Conservation (phyloP, 2,797 vertebrate species). For the Sebastes jordani region DNA sequence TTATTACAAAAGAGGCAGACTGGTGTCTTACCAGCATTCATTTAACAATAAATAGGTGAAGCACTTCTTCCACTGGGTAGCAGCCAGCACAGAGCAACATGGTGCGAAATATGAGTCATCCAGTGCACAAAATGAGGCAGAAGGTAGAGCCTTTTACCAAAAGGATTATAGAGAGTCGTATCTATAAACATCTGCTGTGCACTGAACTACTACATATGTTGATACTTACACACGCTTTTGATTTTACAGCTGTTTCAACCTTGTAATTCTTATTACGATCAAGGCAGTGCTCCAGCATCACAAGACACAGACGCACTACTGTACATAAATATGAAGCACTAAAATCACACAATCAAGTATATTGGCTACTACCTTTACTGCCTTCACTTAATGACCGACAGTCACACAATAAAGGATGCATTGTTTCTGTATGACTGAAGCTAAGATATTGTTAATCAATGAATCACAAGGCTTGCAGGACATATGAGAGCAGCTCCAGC, state of each 20-base stretch:
- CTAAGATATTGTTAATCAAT: slow-evolving; percentile 2
- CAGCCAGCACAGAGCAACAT: background rate
- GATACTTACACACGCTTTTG: slow-evolving; percentile 2
- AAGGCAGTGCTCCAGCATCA: background rate
- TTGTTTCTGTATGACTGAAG: background rate
- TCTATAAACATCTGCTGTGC: background rate
- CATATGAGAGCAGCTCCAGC: background rate
- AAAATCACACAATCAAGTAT: background rate
- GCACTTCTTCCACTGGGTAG: background rate
- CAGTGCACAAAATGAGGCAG: background rate
- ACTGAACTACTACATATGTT: slow-evolving; percentile 2
- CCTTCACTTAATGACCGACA: background rate
- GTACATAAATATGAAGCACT: slow-evolving; percentile 19
- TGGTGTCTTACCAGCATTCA: background rate
- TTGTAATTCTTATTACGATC: slow-evolving; percentile 10
- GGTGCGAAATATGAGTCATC: background rate
- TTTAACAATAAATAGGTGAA: slow-evolving; percentile 3
- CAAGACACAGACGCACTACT: background rate
- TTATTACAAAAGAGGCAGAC: background rate
- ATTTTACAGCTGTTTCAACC: slow-evolving; percentile 13
- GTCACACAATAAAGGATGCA: background rate
- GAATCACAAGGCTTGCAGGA: background rate
- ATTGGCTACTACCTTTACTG: background rate
- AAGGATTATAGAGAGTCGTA: background rate
- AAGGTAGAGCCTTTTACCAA: background rate